These are phyloP conservation scores for Semotilus atromaculatus DNA, from an alignment of 2,797 vertebrate genomes.

Conservation along the genomic window DNA sequence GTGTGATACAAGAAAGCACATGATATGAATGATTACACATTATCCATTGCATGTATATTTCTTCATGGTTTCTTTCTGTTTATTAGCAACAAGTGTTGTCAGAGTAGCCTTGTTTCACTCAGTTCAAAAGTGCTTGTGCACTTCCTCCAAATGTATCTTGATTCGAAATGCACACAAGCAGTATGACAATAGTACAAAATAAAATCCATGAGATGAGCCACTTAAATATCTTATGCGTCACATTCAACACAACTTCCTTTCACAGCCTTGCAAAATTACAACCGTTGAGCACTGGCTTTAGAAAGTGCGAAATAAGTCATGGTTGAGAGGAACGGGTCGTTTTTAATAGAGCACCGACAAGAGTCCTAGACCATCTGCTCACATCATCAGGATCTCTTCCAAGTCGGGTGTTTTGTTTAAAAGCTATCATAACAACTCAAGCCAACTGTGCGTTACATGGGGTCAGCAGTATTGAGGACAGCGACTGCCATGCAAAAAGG, in stretches of 20 bases:
- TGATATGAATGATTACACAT: neutral
- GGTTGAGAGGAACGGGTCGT: neutral
- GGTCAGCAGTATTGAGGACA: slow-evolving; percentile 48
- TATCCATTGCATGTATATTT: neutral
- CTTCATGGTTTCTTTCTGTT: neutral
- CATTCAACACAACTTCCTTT: slow-evolving; percentile 2
- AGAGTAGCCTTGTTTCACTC: neutral
- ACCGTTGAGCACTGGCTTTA: neutral
- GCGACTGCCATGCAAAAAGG: slow-evolving; percentile 13
- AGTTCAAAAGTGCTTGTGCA: slow-evolving; percentile 30
- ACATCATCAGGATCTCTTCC: slow-evolving; percentile 34
- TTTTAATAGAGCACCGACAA: slow-evolving; percentile 3
- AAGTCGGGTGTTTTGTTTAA: slow-evolving; percentile 54
- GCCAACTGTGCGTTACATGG: slow-evolving; percentile 8
- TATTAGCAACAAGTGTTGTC: neutral
- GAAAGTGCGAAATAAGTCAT: slow-evolving; percentile 15
- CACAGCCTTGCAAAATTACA: slow-evolving; percentile 28
- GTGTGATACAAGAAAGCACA: neutral
- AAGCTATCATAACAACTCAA: slow-evolving; percentile 58
- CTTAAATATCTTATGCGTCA: neutral
- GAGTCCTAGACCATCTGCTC: slow-evolving; percentile 19
- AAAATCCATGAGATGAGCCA: slow-evolving; percentile 31
- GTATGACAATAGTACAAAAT: slow-evolving; percentile 30
- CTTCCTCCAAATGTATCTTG: neutral
- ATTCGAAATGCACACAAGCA: slow-evolving; percentile 17